Evolutionary conservation across 2,888 invertebrate genomes (phyloP).

Genomic region (Caenorhabditis plicata): DNA sequence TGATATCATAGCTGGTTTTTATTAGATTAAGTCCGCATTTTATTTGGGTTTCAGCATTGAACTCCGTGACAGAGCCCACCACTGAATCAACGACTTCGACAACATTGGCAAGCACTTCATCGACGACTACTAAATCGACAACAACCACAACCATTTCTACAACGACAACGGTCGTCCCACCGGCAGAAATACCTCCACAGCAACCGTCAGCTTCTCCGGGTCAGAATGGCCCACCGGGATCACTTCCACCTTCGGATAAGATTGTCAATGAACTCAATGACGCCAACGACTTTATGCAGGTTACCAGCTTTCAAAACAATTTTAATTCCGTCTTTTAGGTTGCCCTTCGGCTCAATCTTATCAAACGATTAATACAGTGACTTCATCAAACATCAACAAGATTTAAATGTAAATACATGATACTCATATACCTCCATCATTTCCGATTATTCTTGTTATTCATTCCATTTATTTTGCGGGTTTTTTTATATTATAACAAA

Average conservation of each 20-base stretch:
- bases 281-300: constrained; percentile 25
- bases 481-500: background rate
- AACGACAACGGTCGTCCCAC: constrained; percentile 5
- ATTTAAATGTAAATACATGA: background rate
- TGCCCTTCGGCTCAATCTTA: constrained; percentile 20
- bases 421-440: background rate
- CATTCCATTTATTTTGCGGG: background rate
- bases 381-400: background rate
- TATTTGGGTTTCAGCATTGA: constrained; percentile 7
- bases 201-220: constrained; percentile 1
- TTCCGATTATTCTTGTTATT: background rate
- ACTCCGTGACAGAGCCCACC: constrained; percentile 1
- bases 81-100: constrained; percentile 2
- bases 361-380: constrained; percentile 22
- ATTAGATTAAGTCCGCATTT: too few relatives aligned
- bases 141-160: constrained; percentile 1
- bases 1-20: constrained; percentile 17
- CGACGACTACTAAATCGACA: constrained; percentile 4
- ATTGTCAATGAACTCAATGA: constrained; percentile 29
- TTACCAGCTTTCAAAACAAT: too few relatives aligned
- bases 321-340: too few relatives aligned
- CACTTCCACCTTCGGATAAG: constrained; percentile 27
- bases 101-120: constrained; percentile 2
- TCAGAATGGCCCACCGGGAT: constrained; percentile 19
- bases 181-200: constrained; percentile 5